A percentile compares a stretch with the other conserved stretches of the same genome.
Evolutionary conservation across 2,797 vertebrate genomes (phyloP).

Genomic region (Alca torda): DNA sequence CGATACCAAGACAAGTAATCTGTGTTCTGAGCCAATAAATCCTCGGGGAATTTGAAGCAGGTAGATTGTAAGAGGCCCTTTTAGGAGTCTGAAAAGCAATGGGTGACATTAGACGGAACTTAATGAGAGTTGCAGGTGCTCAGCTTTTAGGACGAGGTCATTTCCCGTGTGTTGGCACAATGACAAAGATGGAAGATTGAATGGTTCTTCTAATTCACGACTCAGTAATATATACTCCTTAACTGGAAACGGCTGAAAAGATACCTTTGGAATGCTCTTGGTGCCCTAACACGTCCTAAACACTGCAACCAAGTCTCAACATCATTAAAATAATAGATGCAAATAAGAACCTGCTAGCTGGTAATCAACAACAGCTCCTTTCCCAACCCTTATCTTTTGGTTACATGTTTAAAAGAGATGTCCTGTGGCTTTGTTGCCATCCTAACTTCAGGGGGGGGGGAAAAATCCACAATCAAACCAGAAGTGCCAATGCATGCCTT

Average conservation of each 20-base stretch:
- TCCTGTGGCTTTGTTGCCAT: neutral
- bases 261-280: neutral
- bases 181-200: conserved; percentile 46
- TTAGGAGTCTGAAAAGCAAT: conserved; percentile 30
- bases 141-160: conserved; percentile 28
- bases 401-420: neutral
- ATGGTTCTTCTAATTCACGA: conserved; percentile 42
- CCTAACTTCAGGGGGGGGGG: neutral
- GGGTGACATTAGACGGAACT: conserved; percentile 3
- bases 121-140: conserved; percentile 59
- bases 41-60: conserved; percentile 50
- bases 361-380: neutral
- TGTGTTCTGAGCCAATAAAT: conserved; percentile 57
- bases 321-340: neutral
- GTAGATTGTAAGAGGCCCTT: conserved; percentile 49
- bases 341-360: conserved; percentile 11
- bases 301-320: neutral
- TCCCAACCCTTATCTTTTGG: neutral
- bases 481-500: neutral
- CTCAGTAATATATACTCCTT: neutral
- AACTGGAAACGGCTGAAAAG: neutral
- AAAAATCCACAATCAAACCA: neutral
- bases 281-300: neutral
- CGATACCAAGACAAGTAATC: conserved; percentile 58
- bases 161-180: conserved; percentile 50